Conservation (phyloP, 2,113 vertebrate species). For the Ctenodactylus gundi region DNA sequence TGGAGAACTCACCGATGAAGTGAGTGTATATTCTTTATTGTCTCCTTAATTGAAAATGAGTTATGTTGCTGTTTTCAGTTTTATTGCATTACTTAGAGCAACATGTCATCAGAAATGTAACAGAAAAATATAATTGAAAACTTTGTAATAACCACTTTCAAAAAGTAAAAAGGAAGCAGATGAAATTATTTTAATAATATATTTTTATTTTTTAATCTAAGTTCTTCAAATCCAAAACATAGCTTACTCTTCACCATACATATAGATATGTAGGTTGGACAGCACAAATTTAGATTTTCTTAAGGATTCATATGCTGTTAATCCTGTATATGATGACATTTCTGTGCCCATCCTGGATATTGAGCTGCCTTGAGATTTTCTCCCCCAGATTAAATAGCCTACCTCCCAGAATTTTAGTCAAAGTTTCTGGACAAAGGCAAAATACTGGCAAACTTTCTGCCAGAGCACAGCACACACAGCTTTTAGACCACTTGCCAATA, state of each 20-base stretch:
- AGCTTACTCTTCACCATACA: not conserved
- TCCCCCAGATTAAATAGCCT: no score
- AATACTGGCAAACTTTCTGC: no score
- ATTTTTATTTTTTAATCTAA: not conserved
- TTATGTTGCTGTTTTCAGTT: not conserved
- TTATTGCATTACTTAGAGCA: not conserved
- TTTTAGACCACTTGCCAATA: no score
- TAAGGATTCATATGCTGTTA: not conserved
- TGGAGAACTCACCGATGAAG: conserved; percentile 97
- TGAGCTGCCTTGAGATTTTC: no score
- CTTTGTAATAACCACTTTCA: not conserved
- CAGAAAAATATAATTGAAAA: not conserved
- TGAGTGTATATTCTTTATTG: conserved; percentile 79
- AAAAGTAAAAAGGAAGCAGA: conserved; percentile 11
- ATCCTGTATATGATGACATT: not conserved
- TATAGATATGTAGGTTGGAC: not conserved
- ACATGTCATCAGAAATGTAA: not conserved
- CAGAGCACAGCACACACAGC: no score
- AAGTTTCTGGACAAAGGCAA: no score
- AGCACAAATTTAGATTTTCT: not conserved
- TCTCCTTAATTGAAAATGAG: not conserved
- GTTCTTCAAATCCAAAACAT: not conserved
- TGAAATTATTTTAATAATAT: not conserved
- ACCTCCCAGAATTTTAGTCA: no score
- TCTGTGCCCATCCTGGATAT: not conserved